Percentiles rank a stretch among this genome's conserved stretches.
phyloP scores from a whole-genome alignment of 2,113 vertebrate species.

The Megalops atlanticus region DNA sequence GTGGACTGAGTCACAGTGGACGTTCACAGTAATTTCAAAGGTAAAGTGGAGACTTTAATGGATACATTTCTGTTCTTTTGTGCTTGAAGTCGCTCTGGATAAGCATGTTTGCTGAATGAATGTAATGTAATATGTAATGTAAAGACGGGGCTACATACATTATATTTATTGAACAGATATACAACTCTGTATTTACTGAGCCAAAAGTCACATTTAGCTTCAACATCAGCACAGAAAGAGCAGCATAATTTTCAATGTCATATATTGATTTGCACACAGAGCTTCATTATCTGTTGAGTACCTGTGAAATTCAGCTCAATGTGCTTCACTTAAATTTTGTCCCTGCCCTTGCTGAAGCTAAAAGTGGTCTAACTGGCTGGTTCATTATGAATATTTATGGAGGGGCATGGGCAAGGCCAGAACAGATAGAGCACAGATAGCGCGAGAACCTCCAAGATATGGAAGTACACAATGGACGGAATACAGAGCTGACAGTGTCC shows the following conservation, averaged over 20 bases:
- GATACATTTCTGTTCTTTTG: too few species aligned
- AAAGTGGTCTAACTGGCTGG: background rate
- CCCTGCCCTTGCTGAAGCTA: background rate
- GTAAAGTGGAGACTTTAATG: too few species aligned
- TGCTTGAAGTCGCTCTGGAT: too few species aligned
- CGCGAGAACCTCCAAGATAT: background rate
- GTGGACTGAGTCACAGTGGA: too few species aligned
- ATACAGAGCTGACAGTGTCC: background rate
- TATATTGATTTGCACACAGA: too few species aligned
- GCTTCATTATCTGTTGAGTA: too few species aligned
- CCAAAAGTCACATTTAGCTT: background rate
- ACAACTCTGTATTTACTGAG: background rate
- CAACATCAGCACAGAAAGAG: too few species aligned
- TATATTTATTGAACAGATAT: background rate
- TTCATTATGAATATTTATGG: background rate
- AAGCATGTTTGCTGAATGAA: too few species aligned
- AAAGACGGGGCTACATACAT: background rate
- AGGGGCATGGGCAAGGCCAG: background rate
- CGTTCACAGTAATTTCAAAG: too few species aligned
- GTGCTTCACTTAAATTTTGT: background rate
- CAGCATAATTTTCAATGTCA: too few species aligned
- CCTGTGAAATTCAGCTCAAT: background rate
- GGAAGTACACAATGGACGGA: background rate
- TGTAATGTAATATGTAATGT: too few species aligned
- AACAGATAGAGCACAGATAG: background rate